Evolutionary conservation across 2,113 vertebrate species (phyloP).

Genomic region (Mesembrinibis cayennensis): DNA sequence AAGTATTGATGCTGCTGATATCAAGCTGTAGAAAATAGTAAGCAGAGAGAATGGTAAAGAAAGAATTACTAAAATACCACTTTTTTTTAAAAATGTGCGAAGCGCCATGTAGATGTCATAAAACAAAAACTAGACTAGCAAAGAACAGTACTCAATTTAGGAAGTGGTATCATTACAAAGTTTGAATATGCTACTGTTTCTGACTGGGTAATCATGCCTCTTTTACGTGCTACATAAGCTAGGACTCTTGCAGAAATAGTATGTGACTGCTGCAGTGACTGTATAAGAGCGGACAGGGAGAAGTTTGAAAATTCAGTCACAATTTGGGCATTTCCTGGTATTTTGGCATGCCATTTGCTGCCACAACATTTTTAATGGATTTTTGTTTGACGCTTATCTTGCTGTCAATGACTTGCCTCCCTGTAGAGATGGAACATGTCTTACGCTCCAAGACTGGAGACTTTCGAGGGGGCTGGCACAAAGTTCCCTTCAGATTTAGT

Average conservation of each 20-base stretch:
- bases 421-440: background rate
- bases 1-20: background rate
- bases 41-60: background rate
- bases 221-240: background rate
- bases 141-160: background rate
- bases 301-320: background rate
- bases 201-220: background rate
- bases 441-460: background rate
- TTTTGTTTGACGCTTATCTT: background rate
- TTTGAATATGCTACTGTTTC: background rate
- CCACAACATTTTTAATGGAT: background rate
- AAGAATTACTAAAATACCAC: background rate
- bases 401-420: background rate
- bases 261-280: background rate
- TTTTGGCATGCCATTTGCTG: background rate
- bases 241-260: background rate
- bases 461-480: background rate
- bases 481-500: background rate
- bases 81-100: background rate
- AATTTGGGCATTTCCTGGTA: background rate
- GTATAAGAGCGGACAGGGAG: background rate
- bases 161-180: background rate
- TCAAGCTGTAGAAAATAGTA: background rate
- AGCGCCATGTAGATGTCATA: background rate
- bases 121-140: background rate